phyloP scores from a whole-genome alignment of 2,113 vertebrate species.

The Phaethon lepturus region DNA sequence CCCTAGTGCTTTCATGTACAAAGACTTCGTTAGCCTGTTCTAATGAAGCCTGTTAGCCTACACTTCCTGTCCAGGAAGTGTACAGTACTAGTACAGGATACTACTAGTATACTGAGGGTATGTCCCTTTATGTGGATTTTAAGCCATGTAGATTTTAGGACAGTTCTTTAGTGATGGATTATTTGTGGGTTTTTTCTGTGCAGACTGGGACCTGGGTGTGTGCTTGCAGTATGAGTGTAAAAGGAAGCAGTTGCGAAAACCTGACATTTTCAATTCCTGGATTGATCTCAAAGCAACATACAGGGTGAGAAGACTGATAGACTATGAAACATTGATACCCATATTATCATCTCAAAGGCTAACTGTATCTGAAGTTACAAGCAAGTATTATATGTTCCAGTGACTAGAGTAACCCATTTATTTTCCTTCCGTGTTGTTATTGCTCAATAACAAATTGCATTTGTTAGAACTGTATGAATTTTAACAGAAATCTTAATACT shows the following conservation, averaged over 20 bases:
- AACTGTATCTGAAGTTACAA: neutral
- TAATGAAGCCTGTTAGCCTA: neutral
- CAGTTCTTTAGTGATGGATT: neutral
- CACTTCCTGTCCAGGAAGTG: neutral
- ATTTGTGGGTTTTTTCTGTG: neutral
- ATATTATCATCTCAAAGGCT: neutral
- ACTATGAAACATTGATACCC: neutral
- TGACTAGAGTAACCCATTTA: neutral
- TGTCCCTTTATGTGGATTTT: neutral
- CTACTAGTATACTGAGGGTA: neutral
- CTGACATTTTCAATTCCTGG: slow-evolving; percentile 89
- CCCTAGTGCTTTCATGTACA: neutral
- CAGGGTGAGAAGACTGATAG: slow-evolving; percentile 77
- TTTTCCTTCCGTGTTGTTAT: neutral
- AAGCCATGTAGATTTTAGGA: neutral
- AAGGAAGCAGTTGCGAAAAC: slow-evolving; percentile 92
- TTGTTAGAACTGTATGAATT: neutral
- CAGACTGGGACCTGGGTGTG: slow-evolving; percentile 96
- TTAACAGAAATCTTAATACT: neutral
- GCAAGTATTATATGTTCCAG: neutral
- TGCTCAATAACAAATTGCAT: neutral
- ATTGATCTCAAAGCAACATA: slow-evolving; percentile 94
- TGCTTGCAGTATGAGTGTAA: slow-evolving; percentile 95
- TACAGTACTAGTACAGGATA: neutral
- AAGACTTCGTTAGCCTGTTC: neutral